Percentiles rank a stretch among this genome's conserved stretches.
Conservation (phyloP, 53 echinoderm and acorn worm genomes). For the Astropecten irregularis region DNA sequence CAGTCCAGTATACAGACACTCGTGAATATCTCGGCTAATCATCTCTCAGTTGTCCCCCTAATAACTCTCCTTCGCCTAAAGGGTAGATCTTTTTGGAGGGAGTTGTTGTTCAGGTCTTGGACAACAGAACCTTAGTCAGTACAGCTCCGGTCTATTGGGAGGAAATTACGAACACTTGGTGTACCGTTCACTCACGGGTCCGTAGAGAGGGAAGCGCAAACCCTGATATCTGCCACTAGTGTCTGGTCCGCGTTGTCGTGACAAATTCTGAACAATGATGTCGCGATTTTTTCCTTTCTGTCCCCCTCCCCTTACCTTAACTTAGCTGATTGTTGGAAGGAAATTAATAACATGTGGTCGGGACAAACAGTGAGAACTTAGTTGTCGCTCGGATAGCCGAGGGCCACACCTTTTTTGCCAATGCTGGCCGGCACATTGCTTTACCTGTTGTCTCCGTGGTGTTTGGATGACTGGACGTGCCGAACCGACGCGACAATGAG, state of each 20-base stretch:
- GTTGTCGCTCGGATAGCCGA: neutral
- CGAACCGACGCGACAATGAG: too few species aligned
- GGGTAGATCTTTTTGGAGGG: too few species aligned
- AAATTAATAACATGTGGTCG: slow-evolving; percentile 48
- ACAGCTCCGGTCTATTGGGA: neutral
- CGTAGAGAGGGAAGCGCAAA: neutral
- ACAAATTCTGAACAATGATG: neutral
- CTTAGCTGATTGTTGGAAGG: neutral
- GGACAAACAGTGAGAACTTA: slow-evolving; percentile 9
- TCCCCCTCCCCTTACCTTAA: too few species aligned
- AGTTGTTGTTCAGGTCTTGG: neutral
- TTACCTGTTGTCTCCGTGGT: too few species aligned
- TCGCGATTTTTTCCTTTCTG: neutral
- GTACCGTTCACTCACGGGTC: slow-evolving; percentile 6
- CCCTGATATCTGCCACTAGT: neutral
- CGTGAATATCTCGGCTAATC: too few species aligned
- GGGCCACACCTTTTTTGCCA: slow-evolving; percentile 36
- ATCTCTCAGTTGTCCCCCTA: too few species aligned
- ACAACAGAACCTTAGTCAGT: neutral
- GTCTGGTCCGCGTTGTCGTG: neutral
- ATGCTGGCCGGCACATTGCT: too few species aligned
- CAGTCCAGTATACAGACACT: too few species aligned
- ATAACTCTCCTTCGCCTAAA: too few species aligned
- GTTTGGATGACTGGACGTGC: too few species aligned
- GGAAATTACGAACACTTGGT: slow-evolving; percentile 38